Conservation (phyloP, 2,113 vertebrate species). For the Rousettus leschenaultii region DNA sequence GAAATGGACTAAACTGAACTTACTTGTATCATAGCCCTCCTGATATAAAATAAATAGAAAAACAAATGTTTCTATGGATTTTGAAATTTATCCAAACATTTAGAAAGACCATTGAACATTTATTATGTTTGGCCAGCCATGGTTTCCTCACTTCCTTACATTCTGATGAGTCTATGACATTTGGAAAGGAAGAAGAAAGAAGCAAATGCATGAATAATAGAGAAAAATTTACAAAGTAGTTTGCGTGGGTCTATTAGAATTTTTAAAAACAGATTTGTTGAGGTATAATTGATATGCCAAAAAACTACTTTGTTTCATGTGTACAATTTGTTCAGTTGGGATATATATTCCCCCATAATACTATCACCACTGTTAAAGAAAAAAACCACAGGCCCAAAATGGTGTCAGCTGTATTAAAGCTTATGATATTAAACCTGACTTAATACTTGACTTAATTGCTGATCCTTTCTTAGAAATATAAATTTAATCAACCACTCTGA, state of each 20-base stretch:
- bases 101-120: neutral
- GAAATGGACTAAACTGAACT: neutral
- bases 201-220: neutral
- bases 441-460: neutral
- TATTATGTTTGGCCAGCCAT: neutral
- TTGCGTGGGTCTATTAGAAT: neutral
- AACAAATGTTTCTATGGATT: neutral
- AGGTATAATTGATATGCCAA: neutral
- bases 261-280: neutral
- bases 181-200: neutral
- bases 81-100: neutral
- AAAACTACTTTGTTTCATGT: neutral
- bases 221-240: neutral
- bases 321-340: neutral
- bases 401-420: neutral
- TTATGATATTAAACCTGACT: neutral
- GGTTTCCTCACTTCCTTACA: neutral
- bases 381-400: neutral
- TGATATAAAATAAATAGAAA: neutral
- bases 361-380: neutral
- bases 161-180: neutral
- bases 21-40: neutral
- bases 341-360: neutral
- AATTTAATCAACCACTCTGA: no score
- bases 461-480: no score